These are phyloP conservation scores for Saturnia japonica DNA, from an alignment of 2,888 invertebrate genomes.

Conservation along the genomic window DNA sequence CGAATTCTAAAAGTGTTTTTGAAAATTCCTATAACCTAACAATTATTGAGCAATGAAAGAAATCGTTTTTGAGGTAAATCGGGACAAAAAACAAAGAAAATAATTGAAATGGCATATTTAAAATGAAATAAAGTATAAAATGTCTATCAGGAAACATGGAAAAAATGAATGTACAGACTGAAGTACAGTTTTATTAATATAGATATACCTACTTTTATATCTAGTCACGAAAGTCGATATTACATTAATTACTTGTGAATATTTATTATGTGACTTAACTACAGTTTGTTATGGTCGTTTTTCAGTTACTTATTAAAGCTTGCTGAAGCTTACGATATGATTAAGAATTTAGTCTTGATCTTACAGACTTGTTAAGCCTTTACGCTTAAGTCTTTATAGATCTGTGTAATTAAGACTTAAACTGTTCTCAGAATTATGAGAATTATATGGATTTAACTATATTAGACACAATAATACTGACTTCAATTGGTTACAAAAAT, in stretches of 20 bases:
- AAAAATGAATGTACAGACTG: too few relatives aligned
- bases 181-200: too few relatives aligned
- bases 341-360: conserved; percentile 1
- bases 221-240: not conserved
- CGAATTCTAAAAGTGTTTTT: too few relatives aligned
- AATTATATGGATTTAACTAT: not conserved
- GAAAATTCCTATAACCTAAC: too few relatives aligned
- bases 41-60: too few relatives aligned
- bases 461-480: not conserved
- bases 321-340: not conserved
- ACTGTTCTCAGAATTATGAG: not conserved
- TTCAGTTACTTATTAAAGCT: not conserved
- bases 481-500: not conserved
- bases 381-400: not conserved
- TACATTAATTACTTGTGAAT: not conserved
- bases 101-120: too few relatives aligned
- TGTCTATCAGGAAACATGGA: too few relatives aligned
- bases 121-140: too few relatives aligned
- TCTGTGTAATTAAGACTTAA: not conserved
- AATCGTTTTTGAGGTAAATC: too few relatives aligned
- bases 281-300: not conserved
- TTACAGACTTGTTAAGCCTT: not conserved
- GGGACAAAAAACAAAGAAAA: too few relatives aligned
- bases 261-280: not conserved
- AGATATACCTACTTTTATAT: not conserved